Base-by-base conservation (phyloP, 2,888 invertebrate genomes). In the Leptarthrus brevirostris region DNA sequence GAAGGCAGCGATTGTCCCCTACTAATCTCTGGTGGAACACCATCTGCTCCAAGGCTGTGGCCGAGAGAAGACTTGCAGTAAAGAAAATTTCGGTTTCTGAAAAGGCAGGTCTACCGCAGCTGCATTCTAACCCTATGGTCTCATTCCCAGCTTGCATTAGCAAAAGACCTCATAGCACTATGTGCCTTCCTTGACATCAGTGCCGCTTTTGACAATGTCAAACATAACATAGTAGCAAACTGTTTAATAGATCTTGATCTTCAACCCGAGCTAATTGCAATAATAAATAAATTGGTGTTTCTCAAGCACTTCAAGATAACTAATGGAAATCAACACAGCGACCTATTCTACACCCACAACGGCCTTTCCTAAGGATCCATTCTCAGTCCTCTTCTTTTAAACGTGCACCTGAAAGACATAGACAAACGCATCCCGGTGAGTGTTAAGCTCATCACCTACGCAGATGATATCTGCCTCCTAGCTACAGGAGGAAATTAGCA, bases 321-420 rank as follows among this genome's bases (percentile, higher is more conserved):
- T 0, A 0, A 1, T 2, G 40, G 2, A 0, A 1, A 0, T 40
- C 0, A 1, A 6, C 1, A 0, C 40, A 40, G 2, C 2, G 0
- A 2, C 6, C 8, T 1, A 0, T n/a, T 12, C 40, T 40, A 0
- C 1, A 12, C 1, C 1, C 1, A 0, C n/a, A 1, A 0, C 0
- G 40, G 40, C 40, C 40, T 40, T 12, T 12, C 3, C n/a, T 12
- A 40, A 12, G 40, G 40, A 6, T 40, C n/a, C 0, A 12, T 40
- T 3, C 40, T 1, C 1, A 2, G 40, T n/a, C 2, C 1, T 1
- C 40, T 40, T 3, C 40, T 40, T 12, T 40, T 40, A 1, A 40
- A 40, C 40, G 8, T 40, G 10, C 12, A 40, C n/a, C 6, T 12
- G 12, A 40, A n/a, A 0, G 8, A 30, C 30, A n/a, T n/a, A n/a